Conservation (phyloP, 1,140 invertebrate genomes). For the Melitaea cinxia region DNA sequence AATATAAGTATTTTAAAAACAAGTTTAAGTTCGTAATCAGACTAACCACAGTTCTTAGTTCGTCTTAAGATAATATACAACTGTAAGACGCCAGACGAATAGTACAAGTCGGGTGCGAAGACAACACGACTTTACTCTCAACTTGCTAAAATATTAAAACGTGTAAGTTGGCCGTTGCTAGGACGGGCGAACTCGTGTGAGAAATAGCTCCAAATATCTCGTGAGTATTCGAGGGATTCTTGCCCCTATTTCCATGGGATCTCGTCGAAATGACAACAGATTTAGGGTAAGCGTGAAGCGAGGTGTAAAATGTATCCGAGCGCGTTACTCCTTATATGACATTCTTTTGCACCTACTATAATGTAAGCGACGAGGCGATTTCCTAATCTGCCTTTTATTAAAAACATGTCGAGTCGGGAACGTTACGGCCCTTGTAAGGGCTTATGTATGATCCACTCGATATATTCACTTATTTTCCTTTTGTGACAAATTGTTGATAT, state of each 20-base stretch:
- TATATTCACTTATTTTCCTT: constrained; percentile 37
- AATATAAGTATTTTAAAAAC: too few relatives aligned
- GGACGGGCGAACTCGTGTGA: constrained; percentile 57
- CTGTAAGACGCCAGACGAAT: constrained; percentile 7
- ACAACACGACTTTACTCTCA: constrained; percentile 69
- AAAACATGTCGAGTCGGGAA: constrained; percentile 63
- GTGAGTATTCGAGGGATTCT: constrained; percentile 70
- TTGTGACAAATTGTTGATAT: constrained; percentile 36
- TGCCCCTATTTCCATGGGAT: constrained; percentile 73
- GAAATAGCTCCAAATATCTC: constrained; percentile 73
- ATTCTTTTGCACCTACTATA: constrained; percentile 72
- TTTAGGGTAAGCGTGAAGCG: constrained; percentile 78
- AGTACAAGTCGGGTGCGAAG: constrained; percentile 47
- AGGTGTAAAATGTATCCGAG: constrained; percentile 77
- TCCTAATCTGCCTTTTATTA: constrained; percentile 76
- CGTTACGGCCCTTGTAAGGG: constrained; percentile 24
- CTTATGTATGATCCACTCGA: constrained; percentile 25
- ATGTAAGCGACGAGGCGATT: constrained; percentile 69
- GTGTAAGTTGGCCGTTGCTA: constrained; percentile 47
- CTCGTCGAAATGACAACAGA: constrained; percentile 76
- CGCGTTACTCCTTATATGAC: constrained; percentile 72
- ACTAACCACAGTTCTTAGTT: background rate
- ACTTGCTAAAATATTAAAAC: constrained; percentile 71
- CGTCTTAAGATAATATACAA: background rate
- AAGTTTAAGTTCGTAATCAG: background rate